Percentiles rank a stretch among this genome's conserved stretches.
Conservation (phyloP, 2,113 vertebrate genomes). For the Pan troglodytes region NHGRI_mPanTro3-v2.1_pri NC_072411.2:21645501-21646000, state of each 20-base stretch:
- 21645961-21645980: rapidly evolving
- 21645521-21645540: neutral
- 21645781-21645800: neutral
- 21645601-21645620: neutral
- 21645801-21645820: neutral
- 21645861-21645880: neutral
- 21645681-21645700: neutral
- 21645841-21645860: too few species aligned
- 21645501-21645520: too few species aligned
- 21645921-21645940: neutral
- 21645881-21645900: rapidly evolving
- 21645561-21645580: neutral
- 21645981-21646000: neutral
- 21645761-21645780: neutral
- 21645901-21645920: neutral
- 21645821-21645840: neutral
- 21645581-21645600: neutral
- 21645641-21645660: too few species aligned
- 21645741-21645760: too few species aligned
- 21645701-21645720: neutral
- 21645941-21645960: neutral
- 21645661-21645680: neutral
- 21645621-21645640: neutral
- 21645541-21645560: neutral
- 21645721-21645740: neutral